These are phyloP conservation scores for Camponotus vicinus DNA, from an alignment of 1,140 invertebrate genomes.

Conservation along the genomic window DNA sequence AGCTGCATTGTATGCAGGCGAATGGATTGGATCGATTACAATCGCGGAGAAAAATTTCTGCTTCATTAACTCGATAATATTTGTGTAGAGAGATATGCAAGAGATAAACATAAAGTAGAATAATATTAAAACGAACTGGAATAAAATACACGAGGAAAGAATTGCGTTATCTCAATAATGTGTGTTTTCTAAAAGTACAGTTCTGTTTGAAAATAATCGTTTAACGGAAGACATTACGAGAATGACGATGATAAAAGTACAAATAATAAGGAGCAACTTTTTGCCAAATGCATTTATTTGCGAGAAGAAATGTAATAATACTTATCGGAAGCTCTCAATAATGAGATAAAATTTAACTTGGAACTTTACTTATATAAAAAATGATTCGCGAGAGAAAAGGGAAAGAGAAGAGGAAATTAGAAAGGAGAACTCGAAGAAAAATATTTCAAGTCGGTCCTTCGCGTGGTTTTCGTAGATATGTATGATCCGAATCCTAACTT, in stretches of 20 bases:
- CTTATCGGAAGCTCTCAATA: neutral
- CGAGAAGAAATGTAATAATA: slow-evolving; percentile 38
- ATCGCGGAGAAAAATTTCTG: slow-evolving; percentile 17
- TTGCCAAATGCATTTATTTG: slow-evolving; percentile 8
- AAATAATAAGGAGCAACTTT: slow-evolving; percentile 39
- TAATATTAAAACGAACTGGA: neutral
- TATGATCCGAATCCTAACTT: slow-evolving; percentile 17
- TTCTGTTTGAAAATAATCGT: slow-evolving; percentile 6
- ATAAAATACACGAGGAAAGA: slow-evolving; percentile 1
- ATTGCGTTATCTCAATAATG: neutral
- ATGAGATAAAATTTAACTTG: slow-evolving; percentile 8
- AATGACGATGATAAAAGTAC: slow-evolving; percentile 34
- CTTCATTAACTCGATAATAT: slow-evolving; percentile 44
- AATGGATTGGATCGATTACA: slow-evolving; percentile 53
- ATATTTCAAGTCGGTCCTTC: neutral
- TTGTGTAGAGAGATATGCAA: neutral
- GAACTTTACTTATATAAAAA: neutral
- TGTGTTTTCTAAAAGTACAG: neutral
- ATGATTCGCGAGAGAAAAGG: neutral
- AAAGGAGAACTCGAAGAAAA: neutral
- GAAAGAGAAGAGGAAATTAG: neutral
- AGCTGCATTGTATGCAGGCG: neutral
- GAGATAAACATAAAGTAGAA: slow-evolving; percentile 1
- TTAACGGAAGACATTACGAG: slow-evolving; percentile 18
- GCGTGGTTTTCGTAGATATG: too few relatives aligned